phyloP scores from a whole-genome alignment of 2,888 invertebrate species.

The Sarcophaga rosellei region DNA sequence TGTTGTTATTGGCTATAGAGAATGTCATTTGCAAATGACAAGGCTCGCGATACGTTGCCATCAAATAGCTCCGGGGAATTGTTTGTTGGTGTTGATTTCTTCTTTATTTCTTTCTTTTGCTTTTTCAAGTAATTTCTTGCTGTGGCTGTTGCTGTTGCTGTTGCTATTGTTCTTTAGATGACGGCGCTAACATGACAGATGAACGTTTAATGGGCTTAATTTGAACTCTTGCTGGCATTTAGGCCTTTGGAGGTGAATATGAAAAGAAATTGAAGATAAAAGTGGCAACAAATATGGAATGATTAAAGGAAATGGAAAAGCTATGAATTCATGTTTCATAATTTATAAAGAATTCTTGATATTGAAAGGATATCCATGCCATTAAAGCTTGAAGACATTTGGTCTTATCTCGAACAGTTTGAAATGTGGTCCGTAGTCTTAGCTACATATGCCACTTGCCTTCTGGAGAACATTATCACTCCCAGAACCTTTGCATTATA shows the following conservation, averaged over 20 bases:
- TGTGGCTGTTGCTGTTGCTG: background rate
- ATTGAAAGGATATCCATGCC: too few relatives aligned
- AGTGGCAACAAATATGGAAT: background rate
- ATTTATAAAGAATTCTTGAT: too few relatives aligned
- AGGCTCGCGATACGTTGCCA: slow-evolving; percentile 44
- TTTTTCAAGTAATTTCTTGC: background rate
- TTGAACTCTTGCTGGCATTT: slow-evolving; percentile 43
- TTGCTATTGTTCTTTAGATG: background rate
- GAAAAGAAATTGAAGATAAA: background rate
- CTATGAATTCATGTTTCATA: too few relatives aligned
- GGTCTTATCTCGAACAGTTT: too few relatives aligned
- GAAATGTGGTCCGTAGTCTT: too few relatives aligned
- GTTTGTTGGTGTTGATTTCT: slow-evolving; percentile 28
- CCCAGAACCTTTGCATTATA: too few relatives aligned
- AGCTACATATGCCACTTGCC: too few relatives aligned
- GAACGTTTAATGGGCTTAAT: slow-evolving; percentile 24
- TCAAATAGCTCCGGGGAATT: slow-evolving; percentile 27
- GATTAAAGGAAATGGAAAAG: background rate
- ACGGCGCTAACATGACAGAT: slow-evolving; percentile 30
- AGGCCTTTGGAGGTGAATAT: slow-evolving; percentile 7
- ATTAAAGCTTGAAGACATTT: too few relatives aligned
- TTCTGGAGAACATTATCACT: too few relatives aligned
- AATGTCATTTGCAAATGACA: slow-evolving; percentile 54
- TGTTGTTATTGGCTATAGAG: slow-evolving; percentile 49
- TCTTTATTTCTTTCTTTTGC: too few relatives aligned